These are phyloP conservation scores for Datnioides undecimradiatus DNA, from an alignment of 2,113 vertebrate genomes.

Conservation along the genomic window DNA sequence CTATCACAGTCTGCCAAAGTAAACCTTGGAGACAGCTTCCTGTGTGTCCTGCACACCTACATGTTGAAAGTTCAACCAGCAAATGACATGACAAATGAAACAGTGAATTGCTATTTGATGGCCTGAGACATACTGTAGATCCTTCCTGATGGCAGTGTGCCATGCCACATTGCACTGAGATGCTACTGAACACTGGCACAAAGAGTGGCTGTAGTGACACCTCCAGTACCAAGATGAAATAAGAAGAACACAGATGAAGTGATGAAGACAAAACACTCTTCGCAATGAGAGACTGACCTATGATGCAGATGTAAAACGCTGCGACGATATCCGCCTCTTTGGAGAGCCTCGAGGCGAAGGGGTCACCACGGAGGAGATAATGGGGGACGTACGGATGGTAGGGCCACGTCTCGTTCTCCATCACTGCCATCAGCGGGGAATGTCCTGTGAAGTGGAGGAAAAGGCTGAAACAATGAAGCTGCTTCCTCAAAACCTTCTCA, in stretches of 20 bases:
- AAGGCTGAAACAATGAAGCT: conserved; percentile 22
- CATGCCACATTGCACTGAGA: not conserved
- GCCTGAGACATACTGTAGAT: too few species aligned
- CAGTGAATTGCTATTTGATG: too few species aligned
- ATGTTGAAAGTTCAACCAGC: not conserved
- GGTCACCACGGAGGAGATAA: conserved; percentile 86
- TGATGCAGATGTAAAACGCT: conserved; percentile 90
- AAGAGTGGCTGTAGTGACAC: not conserved
- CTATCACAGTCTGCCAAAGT: not conserved
- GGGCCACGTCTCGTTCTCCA: conserved; percentile 81
- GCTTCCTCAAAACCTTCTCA: conserved; percentile 1
- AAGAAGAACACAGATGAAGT: not conserved
- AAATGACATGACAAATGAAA: not conserved
- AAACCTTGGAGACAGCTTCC: not conserved
- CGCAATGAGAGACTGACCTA: conserved; percentile 84
- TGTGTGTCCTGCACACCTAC: not conserved
- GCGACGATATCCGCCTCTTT: conserved; percentile 91
- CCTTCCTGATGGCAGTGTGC: too few species aligned
- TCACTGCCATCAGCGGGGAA: conserved; percentile 78
- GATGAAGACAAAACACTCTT: not conserved
- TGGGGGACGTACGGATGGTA: conserved; percentile 80
- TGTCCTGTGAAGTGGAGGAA: conserved; percentile 61
- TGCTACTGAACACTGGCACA: not conserved
- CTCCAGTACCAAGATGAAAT: not conserved
- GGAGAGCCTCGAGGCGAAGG: conserved; percentile 92